Evolutionary conservation across 2,797 vertebrate genomes (phyloP).

Genomic region (Diplodus sargus): DNA sequence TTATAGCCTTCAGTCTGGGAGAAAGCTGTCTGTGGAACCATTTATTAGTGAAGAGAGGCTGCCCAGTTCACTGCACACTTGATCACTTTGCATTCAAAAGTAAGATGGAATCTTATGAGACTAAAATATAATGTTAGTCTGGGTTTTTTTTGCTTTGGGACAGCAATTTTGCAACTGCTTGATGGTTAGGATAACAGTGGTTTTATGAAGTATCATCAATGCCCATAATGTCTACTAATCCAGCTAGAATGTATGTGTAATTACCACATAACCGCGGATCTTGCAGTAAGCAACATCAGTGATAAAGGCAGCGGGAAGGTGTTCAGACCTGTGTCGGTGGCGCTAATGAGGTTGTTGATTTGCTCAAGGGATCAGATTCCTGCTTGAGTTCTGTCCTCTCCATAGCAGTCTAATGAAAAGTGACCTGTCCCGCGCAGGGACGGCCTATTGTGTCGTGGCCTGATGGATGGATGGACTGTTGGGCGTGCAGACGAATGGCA

Average conservation of each 20-base stretch:
- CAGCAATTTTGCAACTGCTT: slow-evolving; percentile 7
- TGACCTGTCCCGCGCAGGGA: slow-evolving; percentile 54
- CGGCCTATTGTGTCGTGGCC: slow-evolving; percentile 59
- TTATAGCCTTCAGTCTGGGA: slow-evolving; percentile 2
- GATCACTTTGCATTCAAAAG: background rate
- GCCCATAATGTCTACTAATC: background rate
- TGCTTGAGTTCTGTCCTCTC: slow-evolving; percentile 57
- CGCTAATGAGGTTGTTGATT: slow-evolving; percentile 37
- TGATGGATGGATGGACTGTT: slow-evolving; percentile 68
- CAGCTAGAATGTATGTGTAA: background rate
- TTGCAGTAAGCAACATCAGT: background rate
- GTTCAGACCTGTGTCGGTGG: slow-evolving; percentile 31
- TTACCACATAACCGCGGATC: background rate
- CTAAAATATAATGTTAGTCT: background rate
- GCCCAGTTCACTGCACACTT: background rate
- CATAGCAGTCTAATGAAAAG: slow-evolving; percentile 63
- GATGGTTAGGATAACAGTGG: background rate
- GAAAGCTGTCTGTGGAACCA: slow-evolving; percentile 5
- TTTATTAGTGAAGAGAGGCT: background rate
- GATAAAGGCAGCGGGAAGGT: slow-evolving; percentile 21
- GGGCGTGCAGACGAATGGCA: slow-evolving; percentile 31
- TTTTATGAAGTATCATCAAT: background rate
- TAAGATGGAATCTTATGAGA: too few species aligned
- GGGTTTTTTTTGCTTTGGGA: background rate
- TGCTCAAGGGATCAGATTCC: slow-evolving; percentile 64